Base-by-base conservation (phyloP, 2,797 vertebrate species). In the Scleropages formosus region DNA sequence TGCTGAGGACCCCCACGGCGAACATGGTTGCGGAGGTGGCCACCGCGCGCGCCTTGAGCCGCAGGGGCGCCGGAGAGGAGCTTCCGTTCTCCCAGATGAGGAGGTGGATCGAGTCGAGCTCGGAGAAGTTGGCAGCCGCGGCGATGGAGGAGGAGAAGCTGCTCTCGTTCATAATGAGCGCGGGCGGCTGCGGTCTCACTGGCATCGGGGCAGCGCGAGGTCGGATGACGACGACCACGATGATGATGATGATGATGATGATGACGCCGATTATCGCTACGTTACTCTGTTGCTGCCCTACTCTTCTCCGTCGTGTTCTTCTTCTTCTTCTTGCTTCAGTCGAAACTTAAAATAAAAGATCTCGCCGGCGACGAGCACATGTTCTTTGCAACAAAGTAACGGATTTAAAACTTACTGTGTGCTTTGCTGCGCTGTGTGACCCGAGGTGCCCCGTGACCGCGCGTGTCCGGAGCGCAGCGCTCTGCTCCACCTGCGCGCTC, bases 11-110 rank as follows among this genome's bases (percentile, higher is more conserved):
- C 4, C 93, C 93, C 22, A 93, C 87, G 0, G 87, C 85, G 72
- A 94, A 94, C 93, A 94, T 94, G 0, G 89, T 89, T 76, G 92
- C 90, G 0, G 93, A 93, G 18, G 79, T 92, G 77, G 89, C 85
- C 84, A 94, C 84, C 16, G 91, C 90, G 58, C 78, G 86, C 73
- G 84, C 88, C 77, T 92, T 88, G 60, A 94, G 87, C 1, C 72
- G 77, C 13, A 93, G 84, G 15, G 83, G 70, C 13, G n/a, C n/a
- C n/a, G 84, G 84, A 53, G 85, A 84, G 18, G 65, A 73, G 58
- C 27, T 72, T 18, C 78, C 87, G 39, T 80, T 80, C 79, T 87
- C 88, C 18, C 72, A 76, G 53, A n/a, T n/a, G n/a, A 58, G 66
- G 68, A 85, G 73, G 11, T 81, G 20, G 16, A 85, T 78, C 49